Conservation (phyloP, 2,797 vertebrate genomes). For the Uromys caudimaculatus region DNA sequence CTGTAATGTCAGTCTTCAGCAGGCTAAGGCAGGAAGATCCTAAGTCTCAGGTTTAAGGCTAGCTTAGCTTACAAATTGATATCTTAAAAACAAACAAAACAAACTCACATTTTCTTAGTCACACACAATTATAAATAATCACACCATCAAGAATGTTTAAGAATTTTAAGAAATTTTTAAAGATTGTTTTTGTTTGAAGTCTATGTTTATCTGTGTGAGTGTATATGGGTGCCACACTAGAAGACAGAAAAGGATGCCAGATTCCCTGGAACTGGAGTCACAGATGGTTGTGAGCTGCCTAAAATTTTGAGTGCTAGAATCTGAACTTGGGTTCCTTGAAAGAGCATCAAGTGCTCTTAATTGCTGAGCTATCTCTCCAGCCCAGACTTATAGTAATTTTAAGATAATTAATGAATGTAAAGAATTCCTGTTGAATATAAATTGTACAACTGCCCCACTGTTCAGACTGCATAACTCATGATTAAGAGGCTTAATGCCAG, state of each 20-base stretch:
- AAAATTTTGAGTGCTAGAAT: neutral
- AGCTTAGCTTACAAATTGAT: neutral
- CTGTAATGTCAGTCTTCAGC: neutral
- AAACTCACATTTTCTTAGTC: neutral
- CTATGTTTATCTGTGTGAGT: neutral
- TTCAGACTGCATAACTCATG: neutral
- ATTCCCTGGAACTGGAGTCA: neutral
- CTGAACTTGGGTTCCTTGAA: neutral
- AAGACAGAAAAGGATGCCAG: neutral
- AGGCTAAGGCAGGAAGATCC: neutral
- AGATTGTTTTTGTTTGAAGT: neutral
- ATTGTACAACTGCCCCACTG: neutral
- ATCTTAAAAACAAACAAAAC: neutral
- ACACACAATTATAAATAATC: conserved; percentile 17
- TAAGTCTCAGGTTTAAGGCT: neutral
- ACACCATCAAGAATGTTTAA: neutral
- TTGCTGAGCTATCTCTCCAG: neutral
- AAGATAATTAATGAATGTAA: conserved; percentile 12
- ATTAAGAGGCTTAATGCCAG: neutral
- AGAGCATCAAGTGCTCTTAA: neutral
- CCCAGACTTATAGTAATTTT: neutral
- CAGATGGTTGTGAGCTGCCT: neutral
- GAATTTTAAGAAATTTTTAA: neutral
- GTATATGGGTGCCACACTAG: neutral
- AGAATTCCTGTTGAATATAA: conserved; percentile 26